Base-by-base conservation (phyloP, 1,140 invertebrate species). In the Hylaeus anthracinus region DNA sequence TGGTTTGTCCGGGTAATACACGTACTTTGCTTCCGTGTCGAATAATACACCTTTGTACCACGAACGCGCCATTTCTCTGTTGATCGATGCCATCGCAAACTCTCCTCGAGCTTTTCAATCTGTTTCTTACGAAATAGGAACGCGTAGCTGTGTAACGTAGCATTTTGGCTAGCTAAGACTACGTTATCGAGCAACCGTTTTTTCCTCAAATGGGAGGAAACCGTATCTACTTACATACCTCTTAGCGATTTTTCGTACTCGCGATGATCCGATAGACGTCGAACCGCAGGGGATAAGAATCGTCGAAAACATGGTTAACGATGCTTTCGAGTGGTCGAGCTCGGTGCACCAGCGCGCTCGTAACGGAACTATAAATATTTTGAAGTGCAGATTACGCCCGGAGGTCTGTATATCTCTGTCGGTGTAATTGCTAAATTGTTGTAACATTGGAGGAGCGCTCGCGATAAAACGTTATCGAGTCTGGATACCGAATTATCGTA, bases 361-460 rank as follows among this genome's bases (percentile, higher is more conserved):
- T 15, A 5, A 15, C 3, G 26, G 2, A 37, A 78, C 51, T 66
- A 74, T 74, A 81, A 84, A 84, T 81, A 81, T 85, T 84, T 79
- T 76, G 56, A 83, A 58, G 26, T 10, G 66, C 43, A 72, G 78
- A 79, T 79, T 74, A 74, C 63, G 45, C 10, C 43, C 26, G 26
- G n/a, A 37, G 48, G 60, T 43, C 41, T 56, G 6, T 56, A 9
- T 56, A 48, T 63, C 45, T 72, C 56, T 39, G n/a, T 41, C 66
- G 43, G 61, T 58, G 73, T 87, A 86, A 86, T 80, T 80, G 65
- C 72, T 86, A 73, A 81, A 87, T 84, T 71, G 60, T 86, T 72
- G 79, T 86, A 86, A 86, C 56, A 74, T 60, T 55, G 63, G 71
- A 14, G n/a, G 64, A 67, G 61, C 39, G 3, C 26, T 37, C n/a